Base-by-base conservation (phyloP, 2,888 invertebrate genomes). In the Thumatha senex region DNA sequence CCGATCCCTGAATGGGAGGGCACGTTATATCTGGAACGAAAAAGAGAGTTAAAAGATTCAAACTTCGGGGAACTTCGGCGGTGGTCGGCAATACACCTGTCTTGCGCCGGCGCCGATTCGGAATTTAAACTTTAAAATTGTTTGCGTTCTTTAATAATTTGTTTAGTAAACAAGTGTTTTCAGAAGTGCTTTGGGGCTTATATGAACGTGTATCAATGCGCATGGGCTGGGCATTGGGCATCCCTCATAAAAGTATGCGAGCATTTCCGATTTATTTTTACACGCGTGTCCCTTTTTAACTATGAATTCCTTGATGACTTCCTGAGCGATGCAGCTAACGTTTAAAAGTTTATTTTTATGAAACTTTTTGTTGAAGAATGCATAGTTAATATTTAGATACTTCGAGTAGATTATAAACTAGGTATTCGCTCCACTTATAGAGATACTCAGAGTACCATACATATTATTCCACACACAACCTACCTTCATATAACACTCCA, bases 1-100 rank as follows among this genome's bases (percentile, higher is more conserved):
- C 63, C 60, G 70, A 64, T 66, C 63, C 48, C 76, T 79, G 77
- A 82, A 82, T 84, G 80, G 73, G 81, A 71, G 82, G 18, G 67
- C 63, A 58, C 61, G 80, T 77, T 78, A 83, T 78, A 77, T 69
- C 71, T 72, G 78, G 62, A 69, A 45, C 57, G 64, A 74, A 79
- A 78, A 80, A 78, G 13, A 10, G 79, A 59, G 24, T 64, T 74
- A 67, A 69, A 58, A 63, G 62, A 2, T 46, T 54, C 61, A 53
- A 51, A 45, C 2, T 46, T 54, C 68, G 74, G 61, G 61, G 67
- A 55, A 43, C 54, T 58, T 55, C 60, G 69, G 56, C 31, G 49
- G 58, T 51, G 48, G 51, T 66, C 70, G 63, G 56, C 40, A 11
- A 8, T 9, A 49, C 67, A 67, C 62, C 70, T 65, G 67, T 62